Evolutionary conservation across 2,797 vertebrate genomes (phyloP).

Genomic region (Sebastes oblongus): DNA sequence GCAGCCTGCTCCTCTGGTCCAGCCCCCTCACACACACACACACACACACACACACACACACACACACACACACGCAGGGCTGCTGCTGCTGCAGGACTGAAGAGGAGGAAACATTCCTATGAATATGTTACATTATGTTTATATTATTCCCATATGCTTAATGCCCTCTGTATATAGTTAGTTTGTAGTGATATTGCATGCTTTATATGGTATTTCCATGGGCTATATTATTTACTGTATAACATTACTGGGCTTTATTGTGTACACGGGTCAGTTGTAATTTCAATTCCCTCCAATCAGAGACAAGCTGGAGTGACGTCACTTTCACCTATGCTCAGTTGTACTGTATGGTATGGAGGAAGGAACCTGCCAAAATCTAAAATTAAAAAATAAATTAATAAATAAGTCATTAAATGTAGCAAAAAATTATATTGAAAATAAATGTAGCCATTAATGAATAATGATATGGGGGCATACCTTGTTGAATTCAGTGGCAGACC

Average conservation of each 20-base stretch:
- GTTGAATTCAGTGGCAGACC: too few relatives aligned
- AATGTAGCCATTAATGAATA: too few relatives aligned
- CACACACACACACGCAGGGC: not conserved
- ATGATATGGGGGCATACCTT: too few relatives aligned
- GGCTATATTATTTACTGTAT: not conserved
- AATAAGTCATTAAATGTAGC: too few relatives aligned
- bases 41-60: not conserved
- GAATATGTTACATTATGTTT: not conserved
- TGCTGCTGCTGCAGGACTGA: not conserved
- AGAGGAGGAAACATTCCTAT: not conserved
- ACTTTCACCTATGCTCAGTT: not conserved
- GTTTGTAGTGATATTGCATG: not conserved
- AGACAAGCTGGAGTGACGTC: conserved; percentile 12
- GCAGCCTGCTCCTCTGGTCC: conserved; percentile 32
- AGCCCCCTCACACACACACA: conserved; percentile 8
- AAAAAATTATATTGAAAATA: too few relatives aligned
- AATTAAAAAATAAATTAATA: too few relatives aligned
- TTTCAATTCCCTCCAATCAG: conserved; percentile 27
- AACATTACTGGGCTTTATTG: too few relatives aligned
- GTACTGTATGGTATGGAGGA: not conserved
- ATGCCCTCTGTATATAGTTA: rapidly evolving
- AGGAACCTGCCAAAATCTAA: too few relatives aligned
- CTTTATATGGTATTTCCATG: not conserved
- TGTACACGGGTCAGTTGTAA: not conserved
- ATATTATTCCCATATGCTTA: not conserved